Conservation (phyloP, 2,113 vertebrate species). For the Neolamprologus kungweensis region DNA sequence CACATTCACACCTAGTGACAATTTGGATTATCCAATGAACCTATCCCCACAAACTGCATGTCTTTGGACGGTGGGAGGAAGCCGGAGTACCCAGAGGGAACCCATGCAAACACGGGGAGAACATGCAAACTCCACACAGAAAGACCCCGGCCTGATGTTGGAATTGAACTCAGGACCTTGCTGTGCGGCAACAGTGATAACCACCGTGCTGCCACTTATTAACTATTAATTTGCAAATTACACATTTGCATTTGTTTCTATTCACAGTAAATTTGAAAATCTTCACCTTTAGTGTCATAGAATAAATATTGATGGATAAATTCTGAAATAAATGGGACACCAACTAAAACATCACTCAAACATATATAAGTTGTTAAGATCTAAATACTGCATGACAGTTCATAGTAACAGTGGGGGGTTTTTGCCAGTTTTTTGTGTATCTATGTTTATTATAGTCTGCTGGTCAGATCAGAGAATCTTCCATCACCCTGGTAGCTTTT, state of each 20-base stretch:
- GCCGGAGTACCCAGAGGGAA: too few relatives aligned
- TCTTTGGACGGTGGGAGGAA: fast-evolving
- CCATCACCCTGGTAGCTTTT: background rate
- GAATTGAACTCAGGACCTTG: too few relatives aligned
- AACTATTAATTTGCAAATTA: background rate
- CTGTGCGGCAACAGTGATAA: too few relatives aligned
- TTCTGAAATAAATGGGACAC: background rate
- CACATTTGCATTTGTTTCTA: background rate
- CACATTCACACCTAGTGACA: too few relatives aligned
- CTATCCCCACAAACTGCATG: too few relatives aligned
- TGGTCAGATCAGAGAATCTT: background rate
- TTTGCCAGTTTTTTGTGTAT: background rate
- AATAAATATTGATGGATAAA: background rate
- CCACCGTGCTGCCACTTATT: background rate
- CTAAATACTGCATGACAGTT: background rate
- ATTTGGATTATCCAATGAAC: too few relatives aligned
- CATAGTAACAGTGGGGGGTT: fast-evolving
- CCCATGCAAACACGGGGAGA: too few relatives aligned
- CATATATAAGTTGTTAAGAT: background rate
- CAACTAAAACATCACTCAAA: background rate
- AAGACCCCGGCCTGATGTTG: too few relatives aligned
- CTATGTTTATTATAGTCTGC: background rate
- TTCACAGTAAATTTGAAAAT: background rate
- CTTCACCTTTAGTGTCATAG: background rate
- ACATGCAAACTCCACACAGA: too few relatives aligned